phyloP scores from a whole-genome alignment of 2,888 invertebrate species.

The Acanthopleura granulata region DNA sequence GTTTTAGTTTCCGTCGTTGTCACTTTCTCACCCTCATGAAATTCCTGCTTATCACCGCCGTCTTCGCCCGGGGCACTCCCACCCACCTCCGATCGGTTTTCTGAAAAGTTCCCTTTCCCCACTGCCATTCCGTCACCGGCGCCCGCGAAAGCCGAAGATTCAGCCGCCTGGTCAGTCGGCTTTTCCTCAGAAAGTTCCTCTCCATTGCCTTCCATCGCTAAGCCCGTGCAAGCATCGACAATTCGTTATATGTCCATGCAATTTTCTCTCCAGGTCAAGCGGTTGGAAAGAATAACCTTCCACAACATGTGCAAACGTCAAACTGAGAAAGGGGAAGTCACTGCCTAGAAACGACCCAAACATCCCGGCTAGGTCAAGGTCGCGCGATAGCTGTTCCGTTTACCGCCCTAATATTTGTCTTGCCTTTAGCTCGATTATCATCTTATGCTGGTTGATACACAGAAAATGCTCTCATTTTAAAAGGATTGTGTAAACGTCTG shows the following conservation, averaged over 20 bases:
- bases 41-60: not conserved
- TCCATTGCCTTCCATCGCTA: conserved; percentile 9
- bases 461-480: too few relatives aligned
- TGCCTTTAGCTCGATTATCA: too few relatives aligned
- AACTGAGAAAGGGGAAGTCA: not conserved
- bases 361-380: conserved; percentile 29
- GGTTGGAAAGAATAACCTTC: too few relatives aligned
- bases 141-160: too few relatives aligned
- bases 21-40: not conserved
- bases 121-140: not conserved
- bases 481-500: too few relatives aligned
- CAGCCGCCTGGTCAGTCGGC: conserved; percentile 12
- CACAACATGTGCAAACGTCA: conserved; percentile 20
- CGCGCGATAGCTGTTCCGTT: conserved; percentile 26
- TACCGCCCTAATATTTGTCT: conserved; percentile 22
- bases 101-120: not conserved
- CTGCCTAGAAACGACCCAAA: conserved; percentile 50
- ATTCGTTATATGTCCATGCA: conserved; percentile 21
- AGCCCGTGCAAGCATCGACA: conserved; percentile 20
- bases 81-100: not conserved
- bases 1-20: not conserved
- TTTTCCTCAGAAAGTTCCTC: not conserved
- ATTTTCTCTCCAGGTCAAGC: not conserved
- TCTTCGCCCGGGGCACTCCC: conserved; percentile 14
- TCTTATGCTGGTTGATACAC: too few relatives aligned